phyloP scores from a whole-genome alignment of 1,140 invertebrate genomes.

The Drosophila watanabei region DNA sequence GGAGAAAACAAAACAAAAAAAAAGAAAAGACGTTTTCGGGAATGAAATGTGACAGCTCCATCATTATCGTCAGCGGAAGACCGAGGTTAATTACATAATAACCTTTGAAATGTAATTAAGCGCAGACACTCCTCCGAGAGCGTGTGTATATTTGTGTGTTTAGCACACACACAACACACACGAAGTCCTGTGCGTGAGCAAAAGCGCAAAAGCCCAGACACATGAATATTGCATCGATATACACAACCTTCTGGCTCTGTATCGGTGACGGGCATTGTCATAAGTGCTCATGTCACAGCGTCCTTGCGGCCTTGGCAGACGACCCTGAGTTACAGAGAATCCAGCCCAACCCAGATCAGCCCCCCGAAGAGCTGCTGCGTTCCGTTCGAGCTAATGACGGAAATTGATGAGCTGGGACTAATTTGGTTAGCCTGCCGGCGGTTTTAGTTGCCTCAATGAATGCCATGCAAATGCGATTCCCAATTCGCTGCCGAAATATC shows the following conservation, averaged over 20 bases:
- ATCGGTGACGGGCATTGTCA: slow-evolving; percentile 29
- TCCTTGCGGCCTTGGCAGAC: slow-evolving; percentile 18
- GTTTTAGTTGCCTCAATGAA: slow-evolving; percentile 45
- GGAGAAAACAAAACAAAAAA: background rate
- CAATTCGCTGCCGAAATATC: slow-evolving; percentile 34
- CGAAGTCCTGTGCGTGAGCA: background rate
- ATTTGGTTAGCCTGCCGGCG: slow-evolving; percentile 44
- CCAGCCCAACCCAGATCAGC: background rate
- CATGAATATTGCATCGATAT: slow-evolving; percentile 53
- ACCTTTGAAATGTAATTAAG: slow-evolving; percentile 72
- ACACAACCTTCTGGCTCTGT: slow-evolving; percentile 3
- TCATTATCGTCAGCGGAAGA: slow-evolving; percentile 17
- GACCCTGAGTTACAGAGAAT: slow-evolving; percentile 1
- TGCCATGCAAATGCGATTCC: slow-evolving; percentile 40
- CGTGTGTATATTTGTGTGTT: background rate
- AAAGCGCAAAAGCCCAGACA: slow-evolving; percentile 35
- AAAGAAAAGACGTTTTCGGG: slow-evolving; percentile 18
- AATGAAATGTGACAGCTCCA: slow-evolving; percentile 43
- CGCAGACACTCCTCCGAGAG: slow-evolving; percentile 15
- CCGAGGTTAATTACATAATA: slow-evolving; percentile 67
- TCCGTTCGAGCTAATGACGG: slow-evolving; percentile 44
- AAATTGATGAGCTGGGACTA: slow-evolving; percentile 60
- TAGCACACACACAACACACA: background rate
- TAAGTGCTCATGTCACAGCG: slow-evolving; percentile 43
- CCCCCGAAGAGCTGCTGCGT: background rate